Conservation (phyloP, 2,113 vertebrate species). For the Phylloscopus trochilus region DNA sequence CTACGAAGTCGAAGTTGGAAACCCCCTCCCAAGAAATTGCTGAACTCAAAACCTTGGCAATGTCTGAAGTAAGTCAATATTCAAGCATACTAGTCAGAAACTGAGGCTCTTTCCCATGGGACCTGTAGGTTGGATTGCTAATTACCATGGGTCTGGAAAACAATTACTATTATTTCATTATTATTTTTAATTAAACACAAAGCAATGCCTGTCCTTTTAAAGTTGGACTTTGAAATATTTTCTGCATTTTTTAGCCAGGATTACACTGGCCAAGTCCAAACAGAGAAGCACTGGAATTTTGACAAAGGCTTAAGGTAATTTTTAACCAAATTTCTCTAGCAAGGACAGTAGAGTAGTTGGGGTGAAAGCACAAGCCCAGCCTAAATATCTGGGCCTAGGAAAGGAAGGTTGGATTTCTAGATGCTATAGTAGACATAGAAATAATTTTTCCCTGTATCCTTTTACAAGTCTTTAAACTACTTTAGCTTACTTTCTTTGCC, state of each 20-base stretch:
- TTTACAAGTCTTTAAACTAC: not conserved
- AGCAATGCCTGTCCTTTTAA: conserved; percentile 24
- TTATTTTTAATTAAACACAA: conserved; percentile 54
- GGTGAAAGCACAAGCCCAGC: not conserved
- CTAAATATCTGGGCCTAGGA: not conserved
- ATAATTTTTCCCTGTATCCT: not conserved
- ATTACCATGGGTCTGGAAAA: conserved; percentile 39
- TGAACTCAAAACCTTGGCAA: conserved; percentile 7
- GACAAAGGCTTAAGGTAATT: not conserved
- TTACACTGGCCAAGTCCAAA: not conserved
- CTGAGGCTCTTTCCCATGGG: conserved; percentile 45
- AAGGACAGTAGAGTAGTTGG: not conserved
- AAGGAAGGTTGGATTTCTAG: not conserved
- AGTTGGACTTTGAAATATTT: conserved; percentile 55
- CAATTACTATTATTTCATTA: conserved; percentile 17
- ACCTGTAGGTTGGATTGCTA: conserved; percentile 4
- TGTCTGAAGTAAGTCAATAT: not conserved
- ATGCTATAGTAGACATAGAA: not conserved
- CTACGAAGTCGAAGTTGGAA: not conserved
- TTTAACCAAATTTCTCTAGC: not conserved
- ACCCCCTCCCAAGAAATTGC: conserved; percentile 51
- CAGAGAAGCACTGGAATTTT: not conserved
- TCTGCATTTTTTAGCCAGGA: not conserved
- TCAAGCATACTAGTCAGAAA: not conserved
- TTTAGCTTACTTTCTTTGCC: not conserved